Conservation (phyloP, 2,888 invertebrate genomes). For the Spatulosminthurus flaviceps region DNA sequence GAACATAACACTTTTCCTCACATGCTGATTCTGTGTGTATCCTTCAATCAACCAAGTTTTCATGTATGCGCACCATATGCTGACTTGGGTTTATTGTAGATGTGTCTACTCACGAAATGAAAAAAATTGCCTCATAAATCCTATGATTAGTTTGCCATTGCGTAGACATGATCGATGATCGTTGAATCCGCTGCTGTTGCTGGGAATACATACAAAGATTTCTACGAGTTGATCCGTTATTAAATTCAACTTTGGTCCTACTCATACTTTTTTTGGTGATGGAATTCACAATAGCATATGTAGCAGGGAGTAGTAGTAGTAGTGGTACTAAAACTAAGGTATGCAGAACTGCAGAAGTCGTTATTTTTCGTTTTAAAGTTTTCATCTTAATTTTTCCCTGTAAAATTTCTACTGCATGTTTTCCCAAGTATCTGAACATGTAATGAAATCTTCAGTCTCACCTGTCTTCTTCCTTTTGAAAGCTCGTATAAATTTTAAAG, state of each 20-base stretch:
- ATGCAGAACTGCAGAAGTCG: background rate
- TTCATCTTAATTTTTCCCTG: background rate
- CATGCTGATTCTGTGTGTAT: too few species aligned
- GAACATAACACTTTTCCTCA: background rate
- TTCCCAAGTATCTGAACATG: too few species aligned
- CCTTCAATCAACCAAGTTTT: background rate
- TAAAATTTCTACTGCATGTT: too few species aligned
- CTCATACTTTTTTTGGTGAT: background rate
- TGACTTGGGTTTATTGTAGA: background rate
- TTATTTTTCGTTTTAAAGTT: background rate
- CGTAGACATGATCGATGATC: slow-evolving; percentile 7
- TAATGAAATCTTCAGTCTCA: too few species aligned
- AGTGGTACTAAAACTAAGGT: background rate
- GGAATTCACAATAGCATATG: background rate
- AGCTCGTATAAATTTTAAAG: too few species aligned
- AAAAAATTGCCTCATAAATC: slow-evolving; percentile 26
- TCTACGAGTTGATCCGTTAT: slow-evolving; percentile 29
- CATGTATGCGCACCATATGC: slow-evolving; percentile 6
- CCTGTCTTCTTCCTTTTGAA: too few species aligned
- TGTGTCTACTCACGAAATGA: background rate
- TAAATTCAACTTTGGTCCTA: background rate
- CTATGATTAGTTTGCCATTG: slow-evolving; percentile 18
- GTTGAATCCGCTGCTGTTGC: background rate
- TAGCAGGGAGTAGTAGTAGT: background rate
- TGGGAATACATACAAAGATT: background rate